Base-by-base conservation (phyloP, 2,797 vertebrate genomes). In the Gymnothorax reevesii region DNA sequence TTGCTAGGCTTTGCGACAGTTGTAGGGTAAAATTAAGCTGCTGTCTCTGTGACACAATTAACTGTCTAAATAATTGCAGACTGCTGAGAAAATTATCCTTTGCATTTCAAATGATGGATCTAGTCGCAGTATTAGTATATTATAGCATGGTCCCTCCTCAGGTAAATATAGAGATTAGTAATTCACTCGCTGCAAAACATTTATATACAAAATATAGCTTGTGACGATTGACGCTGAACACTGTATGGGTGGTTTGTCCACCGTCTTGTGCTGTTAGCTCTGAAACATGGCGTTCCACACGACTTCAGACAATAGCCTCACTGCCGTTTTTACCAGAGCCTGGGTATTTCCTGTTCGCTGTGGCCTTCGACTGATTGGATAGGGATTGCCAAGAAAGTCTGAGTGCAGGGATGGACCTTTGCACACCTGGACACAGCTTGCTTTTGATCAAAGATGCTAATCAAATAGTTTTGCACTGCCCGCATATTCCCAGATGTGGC, bases 321-420 rank as follows among this genome's bases (percentile, higher is more conserved):
- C 64, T 8, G 22, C 22, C 22, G n/a, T n/a, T 20, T 49, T 60
- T 84, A 88, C 69, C 7, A 49, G 86, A 89, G 89, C 88, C 83
- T 9, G 27, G 73, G 83, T 84, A 83, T 88, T 93, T 94, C 91
- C 92, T 92, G 86, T 90, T 92, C 92, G 92, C 93, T 94, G 93
- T 80, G 88, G 93, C 92, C 92, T 93, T 91, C 90, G 89, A 42
- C 89, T 89, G 85, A 54, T 90, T 73, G 84, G 87, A 87, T 86
- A 82, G 82, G 87, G 60, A 91, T 88, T 79, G 85, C 33, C 75
- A 87, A 79, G 85, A 91, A 89, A 89, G 83, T 54, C 82, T 90
- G 5, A n/a, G 25, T 6, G 25, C 8, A 10, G 69, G 69, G n/a
- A 75, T 13, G 13, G 15, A 75, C 6, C 3, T 15, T 33, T 6